phyloP scores from a whole-genome alignment of 2,888 invertebrate genomes.

The Ophion ventricosus region DNA sequence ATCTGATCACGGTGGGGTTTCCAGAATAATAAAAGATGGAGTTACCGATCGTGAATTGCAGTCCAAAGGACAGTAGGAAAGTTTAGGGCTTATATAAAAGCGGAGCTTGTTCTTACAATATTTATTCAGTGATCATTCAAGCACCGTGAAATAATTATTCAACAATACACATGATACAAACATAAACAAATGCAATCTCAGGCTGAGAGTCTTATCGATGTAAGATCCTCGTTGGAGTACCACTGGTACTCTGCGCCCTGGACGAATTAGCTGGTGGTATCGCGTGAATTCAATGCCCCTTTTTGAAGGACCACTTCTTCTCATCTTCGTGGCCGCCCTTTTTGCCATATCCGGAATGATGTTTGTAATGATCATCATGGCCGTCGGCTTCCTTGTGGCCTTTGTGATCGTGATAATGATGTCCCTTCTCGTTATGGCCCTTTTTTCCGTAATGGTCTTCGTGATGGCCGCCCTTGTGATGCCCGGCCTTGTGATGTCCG shows the following conservation, averaged over 20 bases:
- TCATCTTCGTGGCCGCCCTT: conserved; percentile 92
- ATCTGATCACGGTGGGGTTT: neutral
- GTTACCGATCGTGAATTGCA: neutral
- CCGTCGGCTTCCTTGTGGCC: conserved; percentile 92
- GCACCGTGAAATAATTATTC: conserved; percentile 39
- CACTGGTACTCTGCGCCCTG: neutral
- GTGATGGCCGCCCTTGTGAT: conserved; percentile 90
- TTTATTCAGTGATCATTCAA: conserved; percentile 54
- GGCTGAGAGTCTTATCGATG: conserved; percentile 16
- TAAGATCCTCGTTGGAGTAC: conserved; percentile 30
- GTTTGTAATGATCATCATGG: conserved; percentile 90
- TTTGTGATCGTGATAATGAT: conserved; percentile 91
- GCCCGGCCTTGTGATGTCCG: conserved; percentile 92
- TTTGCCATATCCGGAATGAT: conserved; percentile 90
- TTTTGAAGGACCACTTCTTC: conserved; percentile 90
- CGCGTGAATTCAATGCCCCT: conserved; percentile 79
- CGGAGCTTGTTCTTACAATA: conserved; percentile 38
- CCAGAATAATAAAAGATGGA: neutral
- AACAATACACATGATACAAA: conserved; percentile 45
- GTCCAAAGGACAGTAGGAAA: neutral
- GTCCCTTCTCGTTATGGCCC: conserved; percentile 91
- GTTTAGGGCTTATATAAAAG: neutral
- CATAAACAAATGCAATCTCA: conserved; percentile 53
- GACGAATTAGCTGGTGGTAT: conserved; percentile 69
- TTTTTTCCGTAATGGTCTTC: conserved; percentile 92